Evolutionary conservation across 2,888 invertebrate genomes (phyloP).

Genomic region (Agonopterix subpropinquella): DNA sequence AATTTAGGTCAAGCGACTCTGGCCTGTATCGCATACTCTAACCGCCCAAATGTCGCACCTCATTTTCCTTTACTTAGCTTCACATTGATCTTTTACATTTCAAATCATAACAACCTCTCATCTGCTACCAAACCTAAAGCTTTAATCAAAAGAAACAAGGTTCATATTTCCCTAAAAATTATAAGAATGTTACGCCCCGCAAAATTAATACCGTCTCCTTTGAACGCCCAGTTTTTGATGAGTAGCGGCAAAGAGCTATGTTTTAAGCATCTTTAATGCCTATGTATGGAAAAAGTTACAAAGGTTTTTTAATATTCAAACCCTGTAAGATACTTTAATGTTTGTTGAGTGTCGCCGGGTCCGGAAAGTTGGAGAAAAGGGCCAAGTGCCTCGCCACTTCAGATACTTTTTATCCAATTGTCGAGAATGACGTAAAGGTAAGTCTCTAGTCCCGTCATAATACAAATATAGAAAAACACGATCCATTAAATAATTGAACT

Average conservation of each 20-base stretch:
- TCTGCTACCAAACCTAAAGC: conserved; percentile 18
- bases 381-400: conserved; percentile 38
- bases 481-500: no score
- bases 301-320: conserved; percentile 56
- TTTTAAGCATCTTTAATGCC: conserved; percentile 50
- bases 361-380: conserved; percentile 36
- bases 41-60: conserved; percentile 54
- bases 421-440: conserved; percentile 28
- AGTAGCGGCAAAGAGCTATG: conserved; percentile 42
- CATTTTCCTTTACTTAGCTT: conserved; percentile 56
- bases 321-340: conserved; percentile 46
- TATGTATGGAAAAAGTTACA: conserved; percentile 44
- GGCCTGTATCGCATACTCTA: conserved; percentile 42
- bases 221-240: conserved; percentile 46
- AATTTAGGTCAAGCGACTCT: conserved; percentile 53
- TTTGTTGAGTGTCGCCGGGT: conserved; percentile 46
- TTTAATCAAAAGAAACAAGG: conserved; percentile 13
- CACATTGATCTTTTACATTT: conserved; percentile 22
- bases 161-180: conserved; percentile 8
- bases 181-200: conserved; percentile 2
- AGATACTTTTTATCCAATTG: conserved; percentile 54
- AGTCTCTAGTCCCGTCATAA: no score
- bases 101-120: conserved; percentile 16
- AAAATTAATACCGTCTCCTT: conserved; percentile 23
- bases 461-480: no score